Evolutionary conservation across 2,888 invertebrate genomes (phyloP), one percentile per base, ranked within the genome.

Genomic region (Calameuta idolon): DNA sequence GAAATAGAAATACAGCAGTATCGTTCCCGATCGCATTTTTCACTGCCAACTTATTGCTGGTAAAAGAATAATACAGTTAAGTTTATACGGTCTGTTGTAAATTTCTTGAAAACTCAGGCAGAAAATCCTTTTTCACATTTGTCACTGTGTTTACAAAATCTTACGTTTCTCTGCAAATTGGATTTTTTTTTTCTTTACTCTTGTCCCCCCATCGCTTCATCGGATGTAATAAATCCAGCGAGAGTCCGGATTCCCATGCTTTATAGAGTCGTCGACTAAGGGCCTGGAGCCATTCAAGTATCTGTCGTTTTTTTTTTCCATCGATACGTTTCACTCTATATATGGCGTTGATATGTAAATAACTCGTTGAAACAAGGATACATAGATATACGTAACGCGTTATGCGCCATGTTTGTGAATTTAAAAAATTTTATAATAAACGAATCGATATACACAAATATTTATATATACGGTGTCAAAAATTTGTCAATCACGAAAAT

Each of bases 241-340:
- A 76, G 69, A 76, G 69, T 77, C 35, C 74, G 74, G 69, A 34
- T 74, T 34, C 73, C 35, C 34, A 37, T 11, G 34, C n/a, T 34
- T 23, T 31, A 33, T 71, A 34, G 30, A 31, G 33, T 9, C 75
- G 55, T 69, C 74, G 35, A 77, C 37, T 5, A 31, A 34, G 33
- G 71, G 71, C 71, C 34, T 71, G 31, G 15, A 71, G 33, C 71
- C 33, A 34, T 71, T 71, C 23, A 3, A 71, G 33, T 37, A 77
- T 31, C 71, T 74, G 34, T 77, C 33, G 74, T 77, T 76, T 76
- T 35, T 76, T 76, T 35, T 74, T 37, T 34, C 55, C 55, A 71
- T 15, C 77, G 37, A 77, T 77, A 77, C 75, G 71, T 71, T 77
- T 69, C 77, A 68, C 35, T 77, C 77, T 71, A 77, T 77, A 77